Base-by-base conservation (phyloP, 1,140 invertebrate genomes). In the Eufriesea mexicana region DNA sequence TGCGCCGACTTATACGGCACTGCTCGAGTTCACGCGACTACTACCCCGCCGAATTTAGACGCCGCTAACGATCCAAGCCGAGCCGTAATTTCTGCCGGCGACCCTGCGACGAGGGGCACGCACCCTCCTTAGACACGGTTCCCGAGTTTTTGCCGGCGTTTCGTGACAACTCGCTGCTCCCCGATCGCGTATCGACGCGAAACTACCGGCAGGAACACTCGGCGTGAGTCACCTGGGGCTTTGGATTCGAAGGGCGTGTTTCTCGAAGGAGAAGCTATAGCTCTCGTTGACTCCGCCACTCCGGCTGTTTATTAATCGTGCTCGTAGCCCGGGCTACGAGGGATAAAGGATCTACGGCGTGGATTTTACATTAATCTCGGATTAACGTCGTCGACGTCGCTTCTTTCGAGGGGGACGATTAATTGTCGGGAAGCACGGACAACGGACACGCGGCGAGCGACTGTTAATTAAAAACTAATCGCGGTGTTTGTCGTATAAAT, bases 11-110 rank as follows among this genome's bases (percentile, higher is more conserved):
- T 81, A 79, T 64, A 78, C 67, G 67, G 20, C 74, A 8, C 16
- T 25, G 35, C 51, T 61, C 14, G 62, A 61, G 76, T 87, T 79
- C 72, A 86, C 71, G 86, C 71, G 80, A 83, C 49, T 35, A n/a
- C 64, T 42, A 14, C 20, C 8, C 2, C 18, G 49, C 51, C 64
- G 71, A 86, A 86, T 85, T 86, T 85, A 81, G 35, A 35, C 62
- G 73, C 35, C 23, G 62, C 71, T 86, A 84, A 80, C 79, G 64
- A 75, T 35, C 49, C 61, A 12, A 20, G 18, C n/a, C 14, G 14
- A 1, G 25, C 14, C 35, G n/a, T 79, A 61, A 71, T 84, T 67
- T 79, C 59, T 62, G 45, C 2, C 45, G 8, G 5, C 5, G 23
- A 10, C 2, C 20, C 9, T 5, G 1, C 5, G 25, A 10, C 23